Conservation (phyloP, 2,113 vertebrate species). For the Anoplopoma fimbria region DNA sequence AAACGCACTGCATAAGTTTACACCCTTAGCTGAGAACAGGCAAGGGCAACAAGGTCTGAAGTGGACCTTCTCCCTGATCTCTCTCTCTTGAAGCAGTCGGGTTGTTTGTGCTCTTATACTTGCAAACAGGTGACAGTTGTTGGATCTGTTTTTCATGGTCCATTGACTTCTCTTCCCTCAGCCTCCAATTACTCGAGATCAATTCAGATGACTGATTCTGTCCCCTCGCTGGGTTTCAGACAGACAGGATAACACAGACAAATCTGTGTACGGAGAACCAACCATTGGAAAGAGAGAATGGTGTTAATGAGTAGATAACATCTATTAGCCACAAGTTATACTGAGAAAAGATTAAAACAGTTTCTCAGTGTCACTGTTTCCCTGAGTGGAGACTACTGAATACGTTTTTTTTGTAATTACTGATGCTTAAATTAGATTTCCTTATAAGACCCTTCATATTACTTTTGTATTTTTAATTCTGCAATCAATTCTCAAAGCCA, state of each 20-base stretch:
- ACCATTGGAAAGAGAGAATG: neutral
- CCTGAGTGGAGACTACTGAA: neutral
- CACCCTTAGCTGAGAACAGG: constrained; percentile 47
- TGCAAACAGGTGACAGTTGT: constrained; percentile 42
- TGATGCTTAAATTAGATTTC: constrained; percentile 32
- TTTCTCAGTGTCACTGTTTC: constrained; percentile 29
- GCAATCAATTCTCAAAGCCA: constrained; percentile 29
- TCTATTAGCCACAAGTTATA: constrained; percentile 17
- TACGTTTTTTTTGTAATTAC: constrained; percentile 32
- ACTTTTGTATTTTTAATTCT: constrained; percentile 45
- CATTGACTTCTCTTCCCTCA: constrained; percentile 72
- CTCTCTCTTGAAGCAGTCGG: constrained; percentile 28
- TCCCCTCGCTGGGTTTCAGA: constrained; percentile 48
- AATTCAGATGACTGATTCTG: constrained; percentile 79
- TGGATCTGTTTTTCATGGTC: constrained; percentile 69
- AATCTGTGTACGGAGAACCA: constrained; percentile 32
- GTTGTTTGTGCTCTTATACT: constrained; percentile 75
- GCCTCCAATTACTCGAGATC: constrained; percentile 81
- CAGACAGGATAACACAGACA: constrained; percentile 35
- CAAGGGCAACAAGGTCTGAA: constrained; percentile 14
- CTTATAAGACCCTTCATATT: neutral
- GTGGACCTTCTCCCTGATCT: constrained; percentile 19
- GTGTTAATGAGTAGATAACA: constrained; percentile 30
- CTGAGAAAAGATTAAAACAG: constrained; percentile 26
- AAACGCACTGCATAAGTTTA: neutral